These are phyloP conservation scores for Dorcus parallelipipedus DNA, from an alignment of 2,888 invertebrate genomes.

Conservation along the genomic window DNA sequence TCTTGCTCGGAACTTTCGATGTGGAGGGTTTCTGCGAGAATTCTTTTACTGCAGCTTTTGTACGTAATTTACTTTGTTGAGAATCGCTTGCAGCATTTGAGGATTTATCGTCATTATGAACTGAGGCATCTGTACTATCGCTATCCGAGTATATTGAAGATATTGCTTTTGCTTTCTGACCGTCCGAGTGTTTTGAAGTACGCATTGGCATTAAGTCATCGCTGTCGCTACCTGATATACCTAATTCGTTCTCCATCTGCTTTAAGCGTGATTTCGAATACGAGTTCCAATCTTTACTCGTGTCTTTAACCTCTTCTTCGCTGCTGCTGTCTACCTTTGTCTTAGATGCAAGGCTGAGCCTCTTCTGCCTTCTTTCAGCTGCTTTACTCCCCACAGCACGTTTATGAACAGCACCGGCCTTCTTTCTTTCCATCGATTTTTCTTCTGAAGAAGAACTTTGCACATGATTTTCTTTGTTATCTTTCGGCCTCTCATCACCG, in stretches of 20 bases:
- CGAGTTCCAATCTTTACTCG: constrained; percentile 49
- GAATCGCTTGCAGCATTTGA: constrained; percentile 65
- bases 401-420: constrained; percentile 32
- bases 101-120: constrained; percentile 58
- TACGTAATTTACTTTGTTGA: constrained; percentile 65
- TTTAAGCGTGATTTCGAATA: constrained; percentile 56
- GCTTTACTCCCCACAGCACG: constrained; percentile 35
- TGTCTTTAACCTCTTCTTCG: constrained; percentile 56
- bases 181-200: constrained; percentile 51
- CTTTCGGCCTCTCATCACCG: constrained; percentile 44
- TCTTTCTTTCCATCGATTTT: constrained; percentile 51
- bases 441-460: constrained; percentile 54
- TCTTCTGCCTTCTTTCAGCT: constrained; percentile 38
- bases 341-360: constrained; percentile 37
- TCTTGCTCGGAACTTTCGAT: constrained; percentile 36
- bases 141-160: constrained; percentile 82
- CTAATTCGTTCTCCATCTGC: constrained; percentile 74
- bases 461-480: constrained; percentile 50
- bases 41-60: constrained; percentile 83
- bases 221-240: constrained; percentile 63
- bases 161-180: constrained; percentile 54
- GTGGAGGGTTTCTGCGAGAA: constrained; percentile 57
- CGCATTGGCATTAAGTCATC: constrained; percentile 71
- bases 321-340: constrained; percentile 58
- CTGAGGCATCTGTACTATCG: constrained; percentile 59